Conservation (phyloP, 2,888 invertebrate species). For the Coremacera marginata region DNA sequence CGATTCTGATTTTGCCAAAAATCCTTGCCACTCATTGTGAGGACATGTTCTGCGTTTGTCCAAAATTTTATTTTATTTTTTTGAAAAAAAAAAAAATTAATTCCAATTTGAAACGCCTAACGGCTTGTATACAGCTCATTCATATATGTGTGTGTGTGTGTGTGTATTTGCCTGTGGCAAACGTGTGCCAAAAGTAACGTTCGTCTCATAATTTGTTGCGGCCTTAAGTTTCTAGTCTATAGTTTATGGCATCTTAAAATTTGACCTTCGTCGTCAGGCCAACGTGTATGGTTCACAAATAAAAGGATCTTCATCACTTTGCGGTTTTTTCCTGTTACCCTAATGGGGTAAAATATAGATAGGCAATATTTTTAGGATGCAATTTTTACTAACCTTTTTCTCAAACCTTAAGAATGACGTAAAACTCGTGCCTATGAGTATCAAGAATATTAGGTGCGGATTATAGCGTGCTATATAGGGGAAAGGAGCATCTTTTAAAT, state of each 20-base stretch:
- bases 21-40: constrained; percentile 32
- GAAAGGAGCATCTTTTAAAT: too few species aligned
- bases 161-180: not conserved
- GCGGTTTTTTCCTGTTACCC: constrained; percentile 12
- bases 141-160: not conserved
- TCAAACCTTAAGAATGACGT: not conserved
- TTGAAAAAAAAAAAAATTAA: not conserved
- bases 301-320: constrained; percentile 16
- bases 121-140: not conserved
- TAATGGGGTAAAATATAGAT: not conserved
- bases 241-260: constrained; percentile 24
- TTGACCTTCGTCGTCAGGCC: constrained; percentile 11
- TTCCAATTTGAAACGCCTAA: constrained; percentile 9
- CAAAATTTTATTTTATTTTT: not conserved
- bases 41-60: not conserved
- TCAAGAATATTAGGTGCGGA: too few species aligned
- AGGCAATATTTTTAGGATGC: too few species aligned
- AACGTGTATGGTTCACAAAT: not conserved
- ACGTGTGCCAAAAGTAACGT: constrained; percentile 36
- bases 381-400: not conserved
- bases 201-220: not conserved
- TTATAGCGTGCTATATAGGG: too few species aligned
- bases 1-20: not conserved
- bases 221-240: constrained; percentile 13
- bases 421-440: not conserved